phyloP scores from a whole-genome alignment of 1,140 invertebrate species.

The Pseudomyrmex cubaensis region DNA sequence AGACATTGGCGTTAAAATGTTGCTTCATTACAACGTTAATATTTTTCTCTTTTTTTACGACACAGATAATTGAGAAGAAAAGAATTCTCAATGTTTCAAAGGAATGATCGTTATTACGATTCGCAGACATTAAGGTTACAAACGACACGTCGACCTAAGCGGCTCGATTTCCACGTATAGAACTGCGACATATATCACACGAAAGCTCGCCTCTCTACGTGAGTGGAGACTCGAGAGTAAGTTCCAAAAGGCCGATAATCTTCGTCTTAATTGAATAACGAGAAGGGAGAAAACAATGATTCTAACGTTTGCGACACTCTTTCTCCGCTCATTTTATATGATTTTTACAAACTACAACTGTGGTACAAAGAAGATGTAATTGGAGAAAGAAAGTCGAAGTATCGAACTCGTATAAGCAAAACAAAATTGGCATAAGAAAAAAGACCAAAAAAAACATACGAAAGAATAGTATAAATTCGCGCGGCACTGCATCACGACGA shows the following conservation, averaged over 20 bases:
- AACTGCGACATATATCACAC: slow-evolving; percentile 43
- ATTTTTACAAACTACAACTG: slow-evolving; percentile 28
- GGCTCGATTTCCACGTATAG: slow-evolving; percentile 58
- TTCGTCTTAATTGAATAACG: slow-evolving; percentile 64
- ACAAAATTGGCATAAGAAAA: not conserved
- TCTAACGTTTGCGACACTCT: slow-evolving; percentile 20
- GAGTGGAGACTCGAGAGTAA: slow-evolving; percentile 50
- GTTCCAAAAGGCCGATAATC: slow-evolving; percentile 61
- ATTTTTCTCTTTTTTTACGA: slow-evolving; percentile 8
- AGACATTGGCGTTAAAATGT: not conserved
- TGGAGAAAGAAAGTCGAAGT: too few relatives aligned
- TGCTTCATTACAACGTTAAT: slow-evolving; percentile 13
- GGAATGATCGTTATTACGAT: slow-evolving; percentile 55
- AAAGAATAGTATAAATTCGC: slow-evolving; percentile 56
- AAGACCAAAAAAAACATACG: not conserved
- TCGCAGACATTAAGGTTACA: slow-evolving; percentile 64
- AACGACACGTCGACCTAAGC: slow-evolving; percentile 55
- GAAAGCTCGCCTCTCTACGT: slow-evolving; percentile 43
- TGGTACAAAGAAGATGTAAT: not conserved
- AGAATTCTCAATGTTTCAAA: slow-evolving; percentile 41
- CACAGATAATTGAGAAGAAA: slow-evolving; percentile 35
- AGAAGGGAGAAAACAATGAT: slow-evolving; percentile 51
- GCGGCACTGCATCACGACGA: slow-evolving; percentile 59
- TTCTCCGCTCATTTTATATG: not conserved
- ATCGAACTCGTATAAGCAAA: too few relatives aligned